Conservation (phyloP, 2,888 invertebrate genomes). For the Enchytraeus crypticus region DNA sequence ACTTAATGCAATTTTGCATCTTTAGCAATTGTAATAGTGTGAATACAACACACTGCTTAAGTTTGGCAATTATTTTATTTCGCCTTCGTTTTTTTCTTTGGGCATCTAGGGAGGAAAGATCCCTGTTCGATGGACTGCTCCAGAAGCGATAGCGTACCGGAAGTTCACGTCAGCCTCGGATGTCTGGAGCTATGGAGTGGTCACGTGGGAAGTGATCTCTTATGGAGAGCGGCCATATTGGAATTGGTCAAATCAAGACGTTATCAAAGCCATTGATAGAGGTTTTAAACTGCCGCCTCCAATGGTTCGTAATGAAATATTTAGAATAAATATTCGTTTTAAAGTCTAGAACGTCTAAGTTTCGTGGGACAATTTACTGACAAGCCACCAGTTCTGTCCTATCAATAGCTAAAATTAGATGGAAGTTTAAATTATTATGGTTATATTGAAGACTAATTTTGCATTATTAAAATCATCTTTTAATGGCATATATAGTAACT, state of each 20-base stretch:
- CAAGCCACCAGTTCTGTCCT: no score
- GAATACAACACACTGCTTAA: background rate
- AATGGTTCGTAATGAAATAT: constrained; percentile 42
- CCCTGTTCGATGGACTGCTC: constrained; percentile 96
- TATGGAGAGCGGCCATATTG: constrained; percentile 98
- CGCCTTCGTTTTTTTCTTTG: background rate
- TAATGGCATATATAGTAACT: no score
- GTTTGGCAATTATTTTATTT: background rate
- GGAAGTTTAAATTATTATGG: no score
- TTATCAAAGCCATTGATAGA: constrained; percentile 95
- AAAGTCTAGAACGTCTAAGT: background rate
- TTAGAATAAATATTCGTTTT: background rate
- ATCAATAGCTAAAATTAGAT: no score
- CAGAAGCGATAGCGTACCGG: constrained; percentile 94
- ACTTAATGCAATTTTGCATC: background rate
- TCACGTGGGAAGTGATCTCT: constrained; percentile 99
- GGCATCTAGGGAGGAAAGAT: constrained; percentile 88
- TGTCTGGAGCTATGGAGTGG: no score
- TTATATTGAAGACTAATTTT: no score
- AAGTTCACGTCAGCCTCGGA: constrained; percentile 99
- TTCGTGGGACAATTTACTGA: background rate
- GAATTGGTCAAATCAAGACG: constrained; percentile 99
- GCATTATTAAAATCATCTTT: no score
- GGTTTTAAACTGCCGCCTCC: constrained; percentile 70
- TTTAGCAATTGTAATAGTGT: background rate